Base-by-base conservation (phyloP, 2,113 vertebrate species). In the Hippocampus mohnikei region DNA sequence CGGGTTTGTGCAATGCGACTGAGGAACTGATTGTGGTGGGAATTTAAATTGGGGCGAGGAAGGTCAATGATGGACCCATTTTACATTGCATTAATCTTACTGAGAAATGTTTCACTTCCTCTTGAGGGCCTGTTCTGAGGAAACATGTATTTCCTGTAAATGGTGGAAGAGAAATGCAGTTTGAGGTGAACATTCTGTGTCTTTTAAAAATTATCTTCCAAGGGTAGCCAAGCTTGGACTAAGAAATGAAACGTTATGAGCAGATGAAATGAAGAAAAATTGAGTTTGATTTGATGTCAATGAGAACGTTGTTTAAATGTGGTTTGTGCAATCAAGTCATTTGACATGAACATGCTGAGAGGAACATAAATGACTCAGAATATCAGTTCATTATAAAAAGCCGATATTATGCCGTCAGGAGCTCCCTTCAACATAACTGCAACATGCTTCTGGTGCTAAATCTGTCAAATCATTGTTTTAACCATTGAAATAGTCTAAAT, bases 11-110 rank as follows among this genome's bases (percentile, higher is more conserved):
- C 42, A 21, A n/a, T 42, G 61, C 21, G 5, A 64, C 61, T 41
- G 40, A 64, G 61, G 41, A 61, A 73, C 52, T 33, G 67, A 56
- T 44, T 75, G 37, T 56, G 62, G 58, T 46, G 42, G 44, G 55
- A n/a, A 13, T 62, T 41, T 59, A 41, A 52, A 44, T 13, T 27
- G 1, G n/a, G 5, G 37, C 40, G 6, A 37, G 33, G 15, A 23
- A 42, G 40, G 23, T 25, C n/a, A 25, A 13, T 25, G 23, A 58
- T 27, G 9, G 23, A 27, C 23, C 5, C 55, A 23, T 55, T n/a
- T 55, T 50, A 20, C 4, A 8, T 50, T 21, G 48, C 18, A 55
- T 23, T 55, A n/a, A 55, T 8, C 52, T 53, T 1, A n/a, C 21
- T 55, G 52, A 55, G 21, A 55, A 55, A 55, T n/a, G 52, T 55